Percentiles rank a stretch among this genome's conserved stretches.
Evolutionary conservation across 2,113 vertebrate species (phyloP).

Genomic region (Telmatochromis sp.): DNA sequence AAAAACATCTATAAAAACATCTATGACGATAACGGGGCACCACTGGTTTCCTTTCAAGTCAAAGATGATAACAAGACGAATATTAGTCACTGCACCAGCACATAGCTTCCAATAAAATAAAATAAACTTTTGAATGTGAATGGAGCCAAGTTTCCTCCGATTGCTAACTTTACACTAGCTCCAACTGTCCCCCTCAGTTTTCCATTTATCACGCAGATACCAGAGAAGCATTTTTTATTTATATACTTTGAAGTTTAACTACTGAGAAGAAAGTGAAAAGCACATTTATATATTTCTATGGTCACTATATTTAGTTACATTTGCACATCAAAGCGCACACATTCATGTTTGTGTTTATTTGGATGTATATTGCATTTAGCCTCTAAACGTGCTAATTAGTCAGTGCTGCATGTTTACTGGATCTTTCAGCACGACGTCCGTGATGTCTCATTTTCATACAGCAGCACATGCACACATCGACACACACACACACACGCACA

Average conservation of each 20-base stretch:
- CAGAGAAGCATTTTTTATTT: not conserved
- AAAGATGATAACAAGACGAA: not conserved
- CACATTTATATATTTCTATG: not conserved
- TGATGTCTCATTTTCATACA: not conserved
- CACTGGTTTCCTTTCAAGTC: not conserved
- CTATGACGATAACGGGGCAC: accelerated
- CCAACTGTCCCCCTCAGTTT: not conserved
- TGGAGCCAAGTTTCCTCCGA: not conserved
- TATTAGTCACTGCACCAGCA: not conserved
- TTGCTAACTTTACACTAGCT: not conserved
- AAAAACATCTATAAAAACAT: not conserved
- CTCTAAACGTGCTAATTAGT: no score
- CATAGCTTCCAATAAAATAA: not conserved
- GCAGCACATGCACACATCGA: not conserved
- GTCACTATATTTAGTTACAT: not conserved
- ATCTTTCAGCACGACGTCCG: not conserved
- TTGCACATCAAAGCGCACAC: not conserved
- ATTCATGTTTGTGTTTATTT: not conserved
- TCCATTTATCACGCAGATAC: not conserved
- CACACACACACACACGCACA: not conserved
- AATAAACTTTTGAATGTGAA: not conserved
- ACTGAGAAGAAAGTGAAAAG: not conserved
- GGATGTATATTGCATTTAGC: no score
- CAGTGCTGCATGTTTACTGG: not conserved
- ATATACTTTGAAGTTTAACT: not conserved